Conservation (phyloP, 2,888 invertebrate genomes). For the Abrostola triplasia region DNA sequence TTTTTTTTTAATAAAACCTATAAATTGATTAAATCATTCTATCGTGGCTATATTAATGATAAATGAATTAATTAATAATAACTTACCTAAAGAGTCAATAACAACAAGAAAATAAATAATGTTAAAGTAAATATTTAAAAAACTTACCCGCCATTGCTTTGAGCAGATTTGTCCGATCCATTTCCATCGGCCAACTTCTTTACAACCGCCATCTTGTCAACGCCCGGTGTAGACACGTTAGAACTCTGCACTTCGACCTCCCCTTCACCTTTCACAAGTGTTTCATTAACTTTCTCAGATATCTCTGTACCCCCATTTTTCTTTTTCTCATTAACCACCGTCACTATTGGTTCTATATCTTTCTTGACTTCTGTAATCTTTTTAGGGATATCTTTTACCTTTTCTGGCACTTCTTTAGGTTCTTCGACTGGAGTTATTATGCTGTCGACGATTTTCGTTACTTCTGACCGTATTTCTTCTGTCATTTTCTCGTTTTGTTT, state of each 20-base stretch:
- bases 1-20: too few species aligned
- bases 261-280: slow-evolving; percentile 88
- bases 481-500: slow-evolving; percentile 72
- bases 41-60: too few species aligned
- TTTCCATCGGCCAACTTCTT: slow-evolving; percentile 73
- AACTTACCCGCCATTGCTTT: slow-evolving; percentile 85
- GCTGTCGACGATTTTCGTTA: slow-evolving; percentile 81
- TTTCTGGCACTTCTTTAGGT: slow-evolving; percentile 68
- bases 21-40: too few species aligned
- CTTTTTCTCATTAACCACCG: slow-evolving; percentile 81
- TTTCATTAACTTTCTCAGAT: slow-evolving; percentile 75
- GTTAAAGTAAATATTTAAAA: neutral
- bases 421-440: slow-evolving; percentile 84
- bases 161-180: slow-evolving; percentile 77
- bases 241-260: slow-evolving; percentile 90
- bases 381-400: slow-evolving; percentile 52
- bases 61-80: too few species aligned
- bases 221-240: slow-evolving; percentile 81
- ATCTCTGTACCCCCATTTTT: slow-evolving; percentile 65
- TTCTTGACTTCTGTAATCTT: slow-evolving; percentile 62
- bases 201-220: slow-evolving; percentile 66
- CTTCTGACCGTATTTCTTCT: slow-evolving; percentile 78
- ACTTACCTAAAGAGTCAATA: neutral
- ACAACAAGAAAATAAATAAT: neutral
- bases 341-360: slow-evolving; percentile 77